Evolutionary conservation across 2,888 invertebrate species (phyloP), one percentile per base, ranked within the genome.

Genomic region (Heliconius ethilla): DNA sequence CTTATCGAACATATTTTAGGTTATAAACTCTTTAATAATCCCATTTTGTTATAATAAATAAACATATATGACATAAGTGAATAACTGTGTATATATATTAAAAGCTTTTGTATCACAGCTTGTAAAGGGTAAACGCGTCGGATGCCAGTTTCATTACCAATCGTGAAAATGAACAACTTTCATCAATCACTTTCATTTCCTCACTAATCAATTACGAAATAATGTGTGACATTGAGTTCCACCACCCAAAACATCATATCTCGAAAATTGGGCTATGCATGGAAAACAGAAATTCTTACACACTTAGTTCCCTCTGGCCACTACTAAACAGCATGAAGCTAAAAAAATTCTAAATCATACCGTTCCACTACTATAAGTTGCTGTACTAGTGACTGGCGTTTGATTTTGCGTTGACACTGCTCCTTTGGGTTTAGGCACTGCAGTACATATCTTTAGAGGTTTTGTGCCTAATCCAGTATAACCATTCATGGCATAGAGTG

Each of bases 401-500:
- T 83, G 80, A 40, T 86, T 87, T 66, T 91, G 91, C 4, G 92
- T 87, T 1, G 92, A 88, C 0, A 83, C 67, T 3, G 86, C 85
- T 9, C 96, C 94, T 88, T 97, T 97, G 0, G 97, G 97, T 86
- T 98, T 97, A 1, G 98, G 98, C 4, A 98, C 98, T 5, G 99
- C 99, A 82, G 98, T 97, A 87, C 98, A 98, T 82, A 99, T 98
- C 92, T 98, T 98, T 69, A 99, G 94, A 1, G 98, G 97, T 87
- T 98, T 98, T 0, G 96, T 96, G 0, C 99, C 99, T 0, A 99
- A 95, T 0, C 98, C 98, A 76, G 96, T 96, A 87, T 97, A 98
- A 2, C 98, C 98, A 87, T 99, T 98, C 99, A 99, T 99, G 81
- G 98, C 97, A 76, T 97, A 96, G 75, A 99, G 92, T 81, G 99